Evolutionary conservation across 64 coral and sea anemone species (phyloP), one percentile per base, ranked within the genome.

Genomic region (Pachyseris speciosa): DNA sequence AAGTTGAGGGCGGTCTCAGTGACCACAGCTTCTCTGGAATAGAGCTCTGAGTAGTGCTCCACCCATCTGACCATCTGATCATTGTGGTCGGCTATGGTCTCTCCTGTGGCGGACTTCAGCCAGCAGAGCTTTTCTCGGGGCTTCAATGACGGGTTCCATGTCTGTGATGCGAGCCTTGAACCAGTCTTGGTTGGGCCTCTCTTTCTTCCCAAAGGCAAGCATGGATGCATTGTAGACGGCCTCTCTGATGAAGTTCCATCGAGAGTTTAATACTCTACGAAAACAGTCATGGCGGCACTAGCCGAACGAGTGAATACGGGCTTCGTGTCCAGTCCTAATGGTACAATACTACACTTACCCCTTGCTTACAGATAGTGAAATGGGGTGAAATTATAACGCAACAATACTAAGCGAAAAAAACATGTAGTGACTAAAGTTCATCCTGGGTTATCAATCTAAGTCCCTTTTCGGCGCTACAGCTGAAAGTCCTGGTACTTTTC

Each of bases 301-400:
- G n/a, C n/a, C n/a, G n/a, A n/a, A n/a, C n/a, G n/a, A n/a, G n/a
- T n/a, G n/a, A n/a, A n/a, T n/a, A 45, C 43, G 53, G 53, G 53
- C 53, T 16, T 59, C 9, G 53, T 20, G 53, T 16, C 53, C 53
- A 59, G 53, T 59, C 53, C 53, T 59, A 59, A 59, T 59, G 11
- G 53, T 29, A 72, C 68, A 24, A 72, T 72, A 72, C 68, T 72
- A 72, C 68, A 72, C 15, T 72, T 42, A 15, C 68, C 27, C 68
- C 39, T 42, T 72, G 68, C 68, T 72, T 72, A 15, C 31, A 34
- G 31, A 37, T 37, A 42, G 39, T 72, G 20, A 16, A 16, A 22
- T 34, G 31, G 31, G 31, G 31, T 42, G 43, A 72, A 31, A n/a
- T 31, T 10, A 34, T 27, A 72, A 72, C 20, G 39, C 31, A 42